phyloP scores from a whole-genome alignment of 2,797 vertebrate genomes.

The Pantherophis vulpinus region DNA sequence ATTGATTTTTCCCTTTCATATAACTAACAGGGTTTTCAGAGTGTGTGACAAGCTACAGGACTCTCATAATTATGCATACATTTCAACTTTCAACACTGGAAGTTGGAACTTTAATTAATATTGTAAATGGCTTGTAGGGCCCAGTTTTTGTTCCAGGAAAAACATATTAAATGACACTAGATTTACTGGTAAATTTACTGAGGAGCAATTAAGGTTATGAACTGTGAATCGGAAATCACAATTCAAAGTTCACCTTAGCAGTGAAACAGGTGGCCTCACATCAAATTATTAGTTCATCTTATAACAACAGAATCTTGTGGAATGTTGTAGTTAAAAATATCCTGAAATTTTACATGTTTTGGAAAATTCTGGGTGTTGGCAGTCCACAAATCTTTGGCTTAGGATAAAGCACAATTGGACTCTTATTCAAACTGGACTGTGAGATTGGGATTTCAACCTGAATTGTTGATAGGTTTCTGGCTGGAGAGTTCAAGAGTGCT shows the following conservation, averaged over 20 bases:
- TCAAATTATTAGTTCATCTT: not conserved
- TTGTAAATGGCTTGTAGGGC: constrained; percentile 44
- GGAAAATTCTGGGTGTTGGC: too few relatives aligned
- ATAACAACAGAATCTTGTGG: not conserved
- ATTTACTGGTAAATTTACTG: not conserved
- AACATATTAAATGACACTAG: not conserved
- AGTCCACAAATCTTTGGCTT: not conserved
- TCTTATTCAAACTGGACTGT: not conserved
- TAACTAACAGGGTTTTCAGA: not conserved
- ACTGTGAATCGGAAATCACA: not conserved
- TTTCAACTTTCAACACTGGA: constrained; percentile 50
- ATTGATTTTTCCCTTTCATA: not conserved
- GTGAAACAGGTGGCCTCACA: not conserved
- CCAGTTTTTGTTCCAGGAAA: constrained; percentile 42
- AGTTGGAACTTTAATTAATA: constrained; percentile 43
- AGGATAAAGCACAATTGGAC: not conserved
- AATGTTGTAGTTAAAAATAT: not conserved
- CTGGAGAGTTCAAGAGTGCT: not conserved
- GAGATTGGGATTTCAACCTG: not conserved
- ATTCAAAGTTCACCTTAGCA: not conserved
- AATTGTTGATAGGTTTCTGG: not conserved
- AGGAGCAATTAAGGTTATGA: not conserved
- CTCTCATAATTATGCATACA: constrained; percentile 44
- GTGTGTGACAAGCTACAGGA: not conserved
- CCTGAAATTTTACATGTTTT: not conserved